phyloP scores from a whole-genome alignment of 2,113 vertebrate genomes.

The Scophthalmus maximus region DNA sequence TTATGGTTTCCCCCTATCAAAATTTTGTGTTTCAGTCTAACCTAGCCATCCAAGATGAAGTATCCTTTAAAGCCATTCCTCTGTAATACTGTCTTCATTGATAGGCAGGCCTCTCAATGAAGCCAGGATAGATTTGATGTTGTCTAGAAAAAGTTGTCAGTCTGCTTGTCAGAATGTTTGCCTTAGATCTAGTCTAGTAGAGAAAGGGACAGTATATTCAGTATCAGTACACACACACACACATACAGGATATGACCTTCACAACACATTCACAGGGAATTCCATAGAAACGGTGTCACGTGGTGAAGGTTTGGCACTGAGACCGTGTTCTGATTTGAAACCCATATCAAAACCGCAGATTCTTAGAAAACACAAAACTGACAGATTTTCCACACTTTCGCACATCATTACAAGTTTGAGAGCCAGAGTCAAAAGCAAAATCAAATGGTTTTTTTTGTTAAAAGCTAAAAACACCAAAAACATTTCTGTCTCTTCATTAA shows the following conservation, averaged over 20 bases:
- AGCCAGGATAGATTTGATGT: background rate
- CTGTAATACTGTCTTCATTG: too few relatives aligned
- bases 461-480: background rate
- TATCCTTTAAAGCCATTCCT: background rate
- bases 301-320: background rate
- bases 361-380: background rate
- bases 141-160: too few relatives aligned
- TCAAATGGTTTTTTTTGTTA: too few relatives aligned
- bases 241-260: background rate
- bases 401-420: background rate
- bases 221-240: background rate
- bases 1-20: background rate
- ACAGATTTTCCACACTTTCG: background rate
- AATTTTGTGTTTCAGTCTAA: background rate
- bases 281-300: background rate
- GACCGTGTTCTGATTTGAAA: background rate
- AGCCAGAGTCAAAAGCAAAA: background rate
- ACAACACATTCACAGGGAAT: conserved; percentile 11
- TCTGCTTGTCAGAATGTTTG: background rate
- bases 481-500: too few relatives aligned
- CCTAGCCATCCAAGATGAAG: background rate
- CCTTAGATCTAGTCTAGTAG: background rate
- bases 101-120: background rate
- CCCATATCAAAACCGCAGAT: background rate
- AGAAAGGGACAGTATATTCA: too few relatives aligned